Conservation (phyloP, 1,140 invertebrate species). For the Leptonema lineaticorne region DNA sequence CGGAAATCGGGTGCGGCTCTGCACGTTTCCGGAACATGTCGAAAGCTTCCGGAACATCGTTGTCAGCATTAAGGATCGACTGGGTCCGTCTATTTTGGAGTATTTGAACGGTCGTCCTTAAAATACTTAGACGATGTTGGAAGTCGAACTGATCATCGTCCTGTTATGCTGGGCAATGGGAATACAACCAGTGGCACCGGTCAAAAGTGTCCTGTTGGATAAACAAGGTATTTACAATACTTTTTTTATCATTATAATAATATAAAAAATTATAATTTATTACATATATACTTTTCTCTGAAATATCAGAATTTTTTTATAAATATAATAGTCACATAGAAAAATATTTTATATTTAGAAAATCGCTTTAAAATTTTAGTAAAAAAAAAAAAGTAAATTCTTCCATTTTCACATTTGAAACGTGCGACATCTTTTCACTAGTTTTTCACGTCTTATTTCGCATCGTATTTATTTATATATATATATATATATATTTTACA, state of each 20-base stretch:
- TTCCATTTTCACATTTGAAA: too few species aligned
- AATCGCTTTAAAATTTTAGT: too few species aligned
- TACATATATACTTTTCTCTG: too few species aligned
- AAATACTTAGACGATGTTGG: slow-evolving; percentile 24
- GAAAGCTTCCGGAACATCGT: slow-evolving; percentile 2
- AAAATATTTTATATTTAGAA: too few species aligned
- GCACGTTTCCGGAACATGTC: background rate
- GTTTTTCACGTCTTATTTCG: too few species aligned
- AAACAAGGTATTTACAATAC: slow-evolving; percentile 34
- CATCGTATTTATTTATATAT: background rate
- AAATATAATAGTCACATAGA: too few species aligned
- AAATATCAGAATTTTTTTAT: too few species aligned
- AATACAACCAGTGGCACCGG: slow-evolving; percentile 30
- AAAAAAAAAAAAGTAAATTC: too few species aligned
- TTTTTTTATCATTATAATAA: background rate
- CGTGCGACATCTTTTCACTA: too few species aligned
- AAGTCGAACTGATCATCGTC: slow-evolving; percentile 25
- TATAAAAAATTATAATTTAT: too few species aligned
- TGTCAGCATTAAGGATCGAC: background rate
- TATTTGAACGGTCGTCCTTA: background rate
- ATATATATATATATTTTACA: background rate
- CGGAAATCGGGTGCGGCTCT: background rate
- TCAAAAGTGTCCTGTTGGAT: slow-evolving; percentile 29
- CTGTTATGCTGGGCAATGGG: slow-evolving; percentile 27
- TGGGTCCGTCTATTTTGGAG: too few species aligned